Evolutionary conservation across 2,113 vertebrate species (phyloP), one percentile per base, ranked within the genome.

Genomic region (Cepphus grylle): DNA sequence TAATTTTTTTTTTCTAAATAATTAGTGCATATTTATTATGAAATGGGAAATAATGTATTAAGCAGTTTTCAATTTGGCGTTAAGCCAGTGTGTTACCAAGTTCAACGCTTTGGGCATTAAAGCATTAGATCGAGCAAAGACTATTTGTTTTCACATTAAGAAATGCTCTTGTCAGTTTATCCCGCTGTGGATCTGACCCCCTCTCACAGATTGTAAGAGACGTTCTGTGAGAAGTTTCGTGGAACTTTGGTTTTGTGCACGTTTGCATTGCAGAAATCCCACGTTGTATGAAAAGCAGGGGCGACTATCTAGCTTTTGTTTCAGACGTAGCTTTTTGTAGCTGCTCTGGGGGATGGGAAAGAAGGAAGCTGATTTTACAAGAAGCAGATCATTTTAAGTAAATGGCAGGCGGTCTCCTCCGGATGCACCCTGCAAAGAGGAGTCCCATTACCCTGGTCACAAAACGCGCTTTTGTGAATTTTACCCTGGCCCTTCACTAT

Each of bases 81-180:
- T 88, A 82, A 90, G 25, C 32, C 38, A 78, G 8, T 0, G 0
- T 63, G 26, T 69, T 91, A 34, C 15, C 0, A 0, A 32, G 20
- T 84, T 86, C 59, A 91, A 71, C 22, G 5, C 30, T 80, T 72
- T 8, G 22, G 47, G 52, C 11, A 53, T 85, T 59, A 82, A 94
- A 89, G 26, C 18, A 82, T 88, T 79, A 67, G 67, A 77, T 59
- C 4, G 15, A 88, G 17, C 27, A n/a, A 74, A 81, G 19, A 42
- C 19, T 66, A 3, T 56, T 93, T 13, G 7, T 90, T 84, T 94
- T 86, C 20, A 23, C 36, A 87, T 91, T 77, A 18, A 59, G 67
- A 89, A 84, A 49, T 34, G 30, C 11, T 70, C 55, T 69, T 77
- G 30, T 16, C 26, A 43, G 20, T 25, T 73, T 77, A 9, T 26